phyloP scores from a whole-genome alignment of 2,797 vertebrate species.

The Pseudochaenichthys georgianus region DNA sequence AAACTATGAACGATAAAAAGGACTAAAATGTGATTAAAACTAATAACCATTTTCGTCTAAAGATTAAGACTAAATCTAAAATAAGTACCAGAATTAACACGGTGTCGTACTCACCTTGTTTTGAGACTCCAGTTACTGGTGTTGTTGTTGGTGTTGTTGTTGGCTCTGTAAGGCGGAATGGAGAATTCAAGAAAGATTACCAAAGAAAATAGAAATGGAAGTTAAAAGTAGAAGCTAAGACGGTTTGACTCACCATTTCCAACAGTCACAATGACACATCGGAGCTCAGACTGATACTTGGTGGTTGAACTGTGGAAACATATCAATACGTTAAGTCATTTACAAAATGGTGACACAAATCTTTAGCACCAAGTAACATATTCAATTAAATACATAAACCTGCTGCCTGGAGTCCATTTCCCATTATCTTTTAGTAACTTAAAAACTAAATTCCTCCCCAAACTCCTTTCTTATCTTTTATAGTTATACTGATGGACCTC shows the following conservation, averaged over 20 bases:
- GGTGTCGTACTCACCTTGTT: neutral
- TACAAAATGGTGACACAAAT: neutral
- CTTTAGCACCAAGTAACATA: no score
- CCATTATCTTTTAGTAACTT: neutral
- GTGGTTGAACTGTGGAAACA: constrained; percentile 3
- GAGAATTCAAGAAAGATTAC: neutral
- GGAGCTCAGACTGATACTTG: constrained; percentile 38
- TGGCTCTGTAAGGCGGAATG: neutral
- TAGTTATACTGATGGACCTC: neutral
- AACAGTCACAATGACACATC: constrained; percentile 47
- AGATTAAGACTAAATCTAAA: no score
- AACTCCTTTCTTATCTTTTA: neutral
- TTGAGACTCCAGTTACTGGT: neutral
- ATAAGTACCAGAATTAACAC: no score
- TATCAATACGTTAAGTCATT: neutral
- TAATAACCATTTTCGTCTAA: no score
- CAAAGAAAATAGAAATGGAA: neutral
- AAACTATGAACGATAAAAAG: no score
- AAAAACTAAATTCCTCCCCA: neutral
- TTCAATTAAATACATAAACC: neutral
- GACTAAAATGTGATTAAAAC: no score
- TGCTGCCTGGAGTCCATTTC: no score
- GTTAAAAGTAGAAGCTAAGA: neutral
- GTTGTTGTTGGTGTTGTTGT: neutral
- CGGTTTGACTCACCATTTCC: neutral